Evolutionary conservation across 2,797 vertebrate species (phyloP).

Genomic region (Masticophis lateralis): DNA sequence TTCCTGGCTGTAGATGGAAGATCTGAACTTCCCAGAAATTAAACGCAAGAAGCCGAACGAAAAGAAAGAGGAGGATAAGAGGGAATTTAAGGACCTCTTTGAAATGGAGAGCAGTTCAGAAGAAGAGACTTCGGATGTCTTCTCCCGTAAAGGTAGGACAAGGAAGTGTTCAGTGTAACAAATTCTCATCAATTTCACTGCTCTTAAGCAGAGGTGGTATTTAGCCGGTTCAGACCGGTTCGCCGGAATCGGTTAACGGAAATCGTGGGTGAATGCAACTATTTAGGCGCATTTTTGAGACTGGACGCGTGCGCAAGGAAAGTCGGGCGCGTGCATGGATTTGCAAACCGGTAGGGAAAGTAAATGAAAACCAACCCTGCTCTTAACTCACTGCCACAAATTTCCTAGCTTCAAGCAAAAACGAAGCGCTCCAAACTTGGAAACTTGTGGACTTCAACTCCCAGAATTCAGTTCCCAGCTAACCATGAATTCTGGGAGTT

Average conservation of each 20-base stretch:
- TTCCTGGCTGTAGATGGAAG: slow-evolving; percentile 79
- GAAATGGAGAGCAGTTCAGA: slow-evolving; percentile 85
- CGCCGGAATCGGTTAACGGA: too few relatives aligned
- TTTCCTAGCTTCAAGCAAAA: not conserved
- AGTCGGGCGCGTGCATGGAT: too few relatives aligned
- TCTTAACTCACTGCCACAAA: not conserved
- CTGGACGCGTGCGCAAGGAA: too few relatives aligned
- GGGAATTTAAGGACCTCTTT: slow-evolving; percentile 91
- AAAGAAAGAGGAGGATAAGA: slow-evolving; percentile 83
- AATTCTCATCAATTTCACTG: not conserved
- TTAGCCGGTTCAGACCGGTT: too few relatives aligned
- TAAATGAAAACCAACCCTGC: too few relatives aligned
- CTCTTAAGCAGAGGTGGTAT: too few relatives aligned
- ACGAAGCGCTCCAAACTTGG: not conserved
- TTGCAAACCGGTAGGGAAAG: too few relatives aligned
- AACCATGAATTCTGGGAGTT: not conserved
- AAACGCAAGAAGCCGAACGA: slow-evolving; percentile 83
- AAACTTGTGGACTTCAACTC: not conserved
- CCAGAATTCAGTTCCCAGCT: not conserved
- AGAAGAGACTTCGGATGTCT: slow-evolving; percentile 56
- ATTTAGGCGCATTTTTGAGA: too few relatives aligned
- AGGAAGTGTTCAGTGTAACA: not conserved
- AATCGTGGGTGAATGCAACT: too few relatives aligned
- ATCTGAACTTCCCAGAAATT: slow-evolving; percentile 90
- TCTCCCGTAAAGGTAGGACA: slow-evolving; percentile 76